Evolutionary conservation across 2,113 vertebrate species (phyloP).

Genomic region (Muntiacus reevesi): DNA sequence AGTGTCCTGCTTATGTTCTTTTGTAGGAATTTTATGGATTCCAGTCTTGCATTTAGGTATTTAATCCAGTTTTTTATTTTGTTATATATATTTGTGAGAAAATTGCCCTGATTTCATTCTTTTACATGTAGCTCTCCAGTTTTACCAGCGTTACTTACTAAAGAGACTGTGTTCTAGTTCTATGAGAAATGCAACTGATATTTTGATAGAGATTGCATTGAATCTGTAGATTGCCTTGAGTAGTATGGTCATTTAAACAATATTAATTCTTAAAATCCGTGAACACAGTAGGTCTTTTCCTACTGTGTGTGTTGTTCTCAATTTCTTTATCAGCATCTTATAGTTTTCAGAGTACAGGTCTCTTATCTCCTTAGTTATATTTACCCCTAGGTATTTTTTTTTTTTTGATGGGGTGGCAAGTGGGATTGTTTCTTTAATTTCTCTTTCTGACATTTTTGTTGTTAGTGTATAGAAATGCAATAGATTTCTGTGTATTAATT

Average conservation of each 20-base stretch:
- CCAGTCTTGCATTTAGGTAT: background rate
- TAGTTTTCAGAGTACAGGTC: background rate
- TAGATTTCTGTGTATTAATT: background rate
- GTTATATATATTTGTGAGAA: background rate
- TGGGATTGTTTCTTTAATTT: background rate
- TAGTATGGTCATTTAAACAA: background rate
- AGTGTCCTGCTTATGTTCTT: background rate
- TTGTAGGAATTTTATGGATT: background rate
- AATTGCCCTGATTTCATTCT: background rate
- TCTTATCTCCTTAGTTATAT: background rate
- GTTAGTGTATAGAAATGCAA: background rate
- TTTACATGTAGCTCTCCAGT: background rate
- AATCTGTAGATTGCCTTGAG: background rate
- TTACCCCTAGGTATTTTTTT: background rate
- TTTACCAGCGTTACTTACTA: background rate
- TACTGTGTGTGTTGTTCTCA: background rate
- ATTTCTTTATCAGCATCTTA: background rate
- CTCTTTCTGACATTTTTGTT: background rate
- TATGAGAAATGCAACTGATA: background rate
- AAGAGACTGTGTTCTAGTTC: background rate
- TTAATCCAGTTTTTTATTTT: background rate
- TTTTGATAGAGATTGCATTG: background rate
- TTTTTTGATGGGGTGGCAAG: background rate
- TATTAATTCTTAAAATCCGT: background rate
- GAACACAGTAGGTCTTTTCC: background rate